A percentile compares a stretch with the other conserved stretches of the same genome.
These are phyloP conservation scores for Zonitis immaculata DNA, from an alignment of 2,888 invertebrate species.

Conservation along the genomic window DNA sequence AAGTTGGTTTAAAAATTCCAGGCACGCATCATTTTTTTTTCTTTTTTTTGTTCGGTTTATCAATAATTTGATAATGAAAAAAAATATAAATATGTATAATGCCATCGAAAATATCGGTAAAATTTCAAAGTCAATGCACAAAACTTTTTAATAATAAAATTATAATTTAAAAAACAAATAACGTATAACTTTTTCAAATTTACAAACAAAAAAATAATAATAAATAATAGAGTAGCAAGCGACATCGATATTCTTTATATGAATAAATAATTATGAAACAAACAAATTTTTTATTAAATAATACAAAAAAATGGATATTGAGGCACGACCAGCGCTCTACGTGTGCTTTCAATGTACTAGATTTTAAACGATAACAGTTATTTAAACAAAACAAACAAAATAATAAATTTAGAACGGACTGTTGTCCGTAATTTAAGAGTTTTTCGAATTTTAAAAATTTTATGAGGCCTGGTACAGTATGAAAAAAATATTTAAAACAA, in stretches of 20 bases:
- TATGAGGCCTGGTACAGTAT: slow-evolving; percentile 50
- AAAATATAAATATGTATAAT: no score
- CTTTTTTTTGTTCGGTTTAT: no score
- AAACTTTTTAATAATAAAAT: slow-evolving; percentile 38
- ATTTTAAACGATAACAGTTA: slow-evolving; percentile 37
- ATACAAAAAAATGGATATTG: slow-evolving; percentile 26
- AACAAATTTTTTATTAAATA: background rate
- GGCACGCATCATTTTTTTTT: no score
- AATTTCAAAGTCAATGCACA: slow-evolving; percentile 48
- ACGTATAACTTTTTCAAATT: slow-evolving; percentile 41
- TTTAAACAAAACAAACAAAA: no score
- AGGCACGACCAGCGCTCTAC: slow-evolving; percentile 38
- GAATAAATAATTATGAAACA: slow-evolving; percentile 29
- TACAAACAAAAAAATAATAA: no score
- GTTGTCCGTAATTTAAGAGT: slow-evolving; percentile 51
- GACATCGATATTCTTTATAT: slow-evolving; percentile 49
- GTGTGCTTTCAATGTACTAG: slow-evolving; percentile 51
- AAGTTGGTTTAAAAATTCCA: no score
- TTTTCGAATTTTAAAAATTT: slow-evolving; percentile 51
- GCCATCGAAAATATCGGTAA: no score
- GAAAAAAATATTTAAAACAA: slow-evolving; percentile 29
- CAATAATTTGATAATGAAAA: no score
- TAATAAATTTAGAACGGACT: slow-evolving; percentile 48
- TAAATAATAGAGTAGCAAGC: slow-evolving; percentile 40
- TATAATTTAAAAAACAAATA: slow-evolving; percentile 20